Percentiles rank a stretch among this genome's conserved stretches.
Evolutionary conservation across 2,888 invertebrate species (phyloP).

Genomic region (Gymnocheta viridis): DNA sequence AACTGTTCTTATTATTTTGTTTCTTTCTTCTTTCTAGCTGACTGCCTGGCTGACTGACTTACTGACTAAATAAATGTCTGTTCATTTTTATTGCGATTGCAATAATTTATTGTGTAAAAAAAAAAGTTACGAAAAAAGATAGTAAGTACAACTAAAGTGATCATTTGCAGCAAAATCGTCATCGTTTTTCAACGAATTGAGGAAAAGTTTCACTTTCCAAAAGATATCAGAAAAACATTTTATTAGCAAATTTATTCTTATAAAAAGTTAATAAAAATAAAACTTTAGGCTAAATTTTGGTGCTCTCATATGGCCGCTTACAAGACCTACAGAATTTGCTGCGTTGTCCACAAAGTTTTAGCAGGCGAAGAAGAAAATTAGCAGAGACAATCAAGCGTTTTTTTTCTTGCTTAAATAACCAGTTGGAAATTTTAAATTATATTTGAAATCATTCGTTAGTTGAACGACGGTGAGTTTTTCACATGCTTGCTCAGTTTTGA

Average conservation of each 20-base stretch:
- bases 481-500: no score
- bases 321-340: neutral
- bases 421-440: neutral
- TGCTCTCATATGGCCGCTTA: neutral
- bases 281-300: constrained; percentile 35
- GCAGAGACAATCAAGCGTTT: neutral
- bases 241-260: neutral
- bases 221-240: constrained; percentile 1
- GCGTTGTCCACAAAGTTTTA: neutral
- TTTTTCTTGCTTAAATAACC: neutral
- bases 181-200: constrained; percentile 8
- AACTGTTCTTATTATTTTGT: constrained; percentile 37
- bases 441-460: neutral
- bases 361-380: neutral
- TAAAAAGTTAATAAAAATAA: constrained; percentile 22
- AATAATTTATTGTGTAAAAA: constrained; percentile 24
- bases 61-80: no score
- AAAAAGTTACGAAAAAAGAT: neutral
- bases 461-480: no score
- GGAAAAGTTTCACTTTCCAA: constrained; percentile 45
- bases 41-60: no score
- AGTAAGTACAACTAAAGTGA: neutral
- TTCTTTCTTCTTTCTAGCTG: constrained; percentile 1
- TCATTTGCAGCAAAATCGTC: constrained; percentile 16
- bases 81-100: constrained; percentile 5